Evolutionary conservation across 2,797 vertebrate genomes (phyloP).

Genomic region (Eulemur albifrons): DNA sequence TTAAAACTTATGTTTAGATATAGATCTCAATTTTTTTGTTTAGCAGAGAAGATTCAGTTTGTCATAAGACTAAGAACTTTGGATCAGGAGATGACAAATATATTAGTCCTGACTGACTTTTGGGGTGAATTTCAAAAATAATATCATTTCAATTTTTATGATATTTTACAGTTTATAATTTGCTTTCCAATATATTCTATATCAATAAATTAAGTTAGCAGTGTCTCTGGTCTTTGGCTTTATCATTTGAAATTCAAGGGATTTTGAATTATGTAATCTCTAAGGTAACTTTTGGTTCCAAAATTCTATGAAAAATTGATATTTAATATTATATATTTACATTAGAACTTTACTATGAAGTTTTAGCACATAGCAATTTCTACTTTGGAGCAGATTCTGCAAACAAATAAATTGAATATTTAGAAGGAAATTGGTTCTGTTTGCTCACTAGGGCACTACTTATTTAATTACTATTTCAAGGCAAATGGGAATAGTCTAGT

Average conservation of each 20-base stretch:
- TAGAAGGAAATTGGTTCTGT: not conserved
- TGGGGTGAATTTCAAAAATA: not conserved
- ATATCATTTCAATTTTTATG: not conserved
- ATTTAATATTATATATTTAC: not conserved
- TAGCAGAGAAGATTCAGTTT: not conserved
- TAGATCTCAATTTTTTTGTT: not conserved
- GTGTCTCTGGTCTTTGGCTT: not conserved
- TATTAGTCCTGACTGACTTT: not conserved
- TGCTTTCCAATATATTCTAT: not conserved
- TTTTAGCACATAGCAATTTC: not conserved
- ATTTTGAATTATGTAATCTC: not conserved
- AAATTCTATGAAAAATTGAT: not conserved
- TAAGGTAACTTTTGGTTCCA: not conserved
- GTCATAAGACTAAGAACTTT: not conserved
- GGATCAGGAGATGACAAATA: not conserved
- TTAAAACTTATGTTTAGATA: not conserved
- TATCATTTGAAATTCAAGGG: not conserved
- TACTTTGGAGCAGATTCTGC: not conserved
- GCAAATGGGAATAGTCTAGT: not conserved
- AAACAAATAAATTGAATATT: not conserved
- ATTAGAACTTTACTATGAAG: not conserved
- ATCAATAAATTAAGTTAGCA: not conserved
- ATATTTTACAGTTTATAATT: not conserved
- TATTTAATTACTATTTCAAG: not conserved
- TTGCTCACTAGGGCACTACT: not conserved